Conservation (phyloP, 2,888 invertebrate genomes). For the Listrodromus nycthemerus region DNA sequence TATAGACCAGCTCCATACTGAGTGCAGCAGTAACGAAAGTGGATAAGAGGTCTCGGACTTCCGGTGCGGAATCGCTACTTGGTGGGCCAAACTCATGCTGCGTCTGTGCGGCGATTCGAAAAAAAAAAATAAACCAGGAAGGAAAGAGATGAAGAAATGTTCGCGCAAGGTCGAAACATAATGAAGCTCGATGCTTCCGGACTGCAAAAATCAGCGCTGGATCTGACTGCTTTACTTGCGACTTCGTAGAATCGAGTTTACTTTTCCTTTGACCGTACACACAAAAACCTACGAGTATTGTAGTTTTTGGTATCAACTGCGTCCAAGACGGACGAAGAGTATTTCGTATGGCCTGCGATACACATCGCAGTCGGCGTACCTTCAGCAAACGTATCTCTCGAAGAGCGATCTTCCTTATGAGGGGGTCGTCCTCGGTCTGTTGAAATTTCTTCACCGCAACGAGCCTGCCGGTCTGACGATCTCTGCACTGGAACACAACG, state of each 20-base stretch:
- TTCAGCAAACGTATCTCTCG: slow-evolving; percentile 97
- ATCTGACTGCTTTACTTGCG: no score
- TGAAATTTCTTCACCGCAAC: slow-evolving; percentile 99
- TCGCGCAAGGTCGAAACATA: slow-evolving; percentile 14
- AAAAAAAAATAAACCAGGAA: neutral
- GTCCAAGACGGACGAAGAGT: no score
- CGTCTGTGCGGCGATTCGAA: neutral
- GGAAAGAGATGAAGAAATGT: neutral
- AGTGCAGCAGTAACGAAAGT: slow-evolving; percentile 16
- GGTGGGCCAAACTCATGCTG: neutral
- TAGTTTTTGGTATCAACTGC: no score
- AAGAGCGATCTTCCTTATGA: slow-evolving; percentile 97
- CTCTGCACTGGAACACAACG: slow-evolving; percentile 97
- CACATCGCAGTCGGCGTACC: slow-evolving; percentile 85
- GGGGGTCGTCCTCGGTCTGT: slow-evolving; percentile 98
- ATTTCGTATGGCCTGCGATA: no score
- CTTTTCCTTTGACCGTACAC: no score
- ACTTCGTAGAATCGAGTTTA: no score
- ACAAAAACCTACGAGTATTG: no score
- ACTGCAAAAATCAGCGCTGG: neutral
- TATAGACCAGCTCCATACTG: neutral
- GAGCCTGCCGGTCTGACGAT: slow-evolving; percentile 96
- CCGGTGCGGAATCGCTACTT: slow-evolving; percentile 34
- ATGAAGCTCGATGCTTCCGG: neutral
- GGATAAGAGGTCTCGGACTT: slow-evolving; percentile 52